phyloP scores from a whole-genome alignment of 2,888 invertebrate genomes.

The Phalera bucephala region DNA sequence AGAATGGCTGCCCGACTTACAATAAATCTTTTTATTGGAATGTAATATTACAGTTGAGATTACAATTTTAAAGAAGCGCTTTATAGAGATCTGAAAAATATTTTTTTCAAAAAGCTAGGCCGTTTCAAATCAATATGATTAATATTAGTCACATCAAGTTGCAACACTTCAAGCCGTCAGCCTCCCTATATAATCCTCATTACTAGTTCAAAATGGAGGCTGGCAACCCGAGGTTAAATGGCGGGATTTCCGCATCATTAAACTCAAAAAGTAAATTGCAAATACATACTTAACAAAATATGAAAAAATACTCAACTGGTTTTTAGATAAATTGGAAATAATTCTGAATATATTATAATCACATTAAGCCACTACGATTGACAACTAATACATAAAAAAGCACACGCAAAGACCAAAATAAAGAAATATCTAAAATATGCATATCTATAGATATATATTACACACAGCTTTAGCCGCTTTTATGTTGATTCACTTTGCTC shows the following conservation, averaged over 20 bases:
- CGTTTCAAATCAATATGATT: conserved; percentile 4
- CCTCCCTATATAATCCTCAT: too few species aligned
- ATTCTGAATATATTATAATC: too few species aligned
- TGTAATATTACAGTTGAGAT: conserved; percentile 76
- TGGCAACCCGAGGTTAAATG: too few species aligned
- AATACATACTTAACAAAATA: too few species aligned
- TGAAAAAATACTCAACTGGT: conserved; percentile 2
- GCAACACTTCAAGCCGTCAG: too few species aligned
- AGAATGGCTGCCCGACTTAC: conserved; percentile 48
- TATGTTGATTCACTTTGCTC: conserved; percentile 67
- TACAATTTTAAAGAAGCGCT: conserved; percentile 53
- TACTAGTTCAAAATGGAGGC: too few species aligned
- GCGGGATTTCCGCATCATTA: too few species aligned
- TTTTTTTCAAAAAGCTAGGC: conserved; percentile 13
- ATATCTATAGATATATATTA: conserved; percentile 49
- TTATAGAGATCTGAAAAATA: conserved; percentile 60
- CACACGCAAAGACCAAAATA: conserved; percentile 42
- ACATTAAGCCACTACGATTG: conserved; percentile 13
- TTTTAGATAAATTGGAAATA: conserved; percentile 6
- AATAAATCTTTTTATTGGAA: conserved; percentile 68
- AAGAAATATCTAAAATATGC: conserved; percentile 33
- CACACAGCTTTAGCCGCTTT: conserved; percentile 69
- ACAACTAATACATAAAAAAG: conserved; percentile 24
- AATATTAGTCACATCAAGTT: too few species aligned
- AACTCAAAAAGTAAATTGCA: too few species aligned